These are phyloP conservation scores for Amphipyra berbera DNA, from an alignment of 2,888 invertebrate species.

Conservation along the genomic window DNA sequence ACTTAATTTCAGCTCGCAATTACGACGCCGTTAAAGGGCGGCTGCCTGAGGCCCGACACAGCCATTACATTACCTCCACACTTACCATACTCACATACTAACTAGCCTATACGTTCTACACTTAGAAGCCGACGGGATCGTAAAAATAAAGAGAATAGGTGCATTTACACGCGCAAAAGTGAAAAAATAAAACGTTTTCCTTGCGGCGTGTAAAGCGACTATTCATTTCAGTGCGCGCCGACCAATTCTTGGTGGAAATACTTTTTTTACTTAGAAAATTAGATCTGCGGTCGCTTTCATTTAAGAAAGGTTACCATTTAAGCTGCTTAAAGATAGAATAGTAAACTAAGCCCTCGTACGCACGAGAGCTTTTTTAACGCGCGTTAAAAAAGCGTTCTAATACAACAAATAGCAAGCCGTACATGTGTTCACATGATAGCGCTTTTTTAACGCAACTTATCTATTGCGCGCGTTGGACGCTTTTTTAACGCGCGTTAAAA, in stretches of 20 bases:
- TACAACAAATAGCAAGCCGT: too few relatives aligned
- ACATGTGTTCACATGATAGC: too few relatives aligned
- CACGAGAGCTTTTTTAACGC: too few relatives aligned
- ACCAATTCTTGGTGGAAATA: slow-evolving; percentile 42
- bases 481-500: too few relatives aligned
- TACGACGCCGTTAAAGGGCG: slow-evolving; percentile 87
- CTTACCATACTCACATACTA: slow-evolving; percentile 77
- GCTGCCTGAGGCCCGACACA: slow-evolving; percentile 80
- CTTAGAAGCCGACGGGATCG: slow-evolving; percentile 76
- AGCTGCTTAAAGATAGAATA: slow-evolving; percentile 15
- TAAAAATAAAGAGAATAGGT: slow-evolving; percentile 74
- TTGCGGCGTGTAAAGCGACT: slow-evolving; percentile 56
- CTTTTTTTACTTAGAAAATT: slow-evolving; percentile 58
- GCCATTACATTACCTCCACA: slow-evolving; percentile 84
- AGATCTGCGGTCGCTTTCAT: slow-evolving; percentile 48
- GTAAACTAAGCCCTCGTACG: background rate
- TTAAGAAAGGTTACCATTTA: slow-evolving; percentile 18
- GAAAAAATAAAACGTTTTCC: slow-evolving; percentile 69
- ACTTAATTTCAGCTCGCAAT: slow-evolving; percentile 89
- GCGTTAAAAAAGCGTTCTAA: too few relatives aligned
- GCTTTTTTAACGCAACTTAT: too few relatives aligned
- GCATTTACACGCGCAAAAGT: slow-evolving; percentile 68
- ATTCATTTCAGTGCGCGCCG: slow-evolving; percentile 46
- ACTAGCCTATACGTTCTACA: slow-evolving; percentile 70
- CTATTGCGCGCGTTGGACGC: too few relatives aligned